Base-by-base conservation (phyloP, 2,113 vertebrate genomes). In the Dipodomys ordii region DNA sequence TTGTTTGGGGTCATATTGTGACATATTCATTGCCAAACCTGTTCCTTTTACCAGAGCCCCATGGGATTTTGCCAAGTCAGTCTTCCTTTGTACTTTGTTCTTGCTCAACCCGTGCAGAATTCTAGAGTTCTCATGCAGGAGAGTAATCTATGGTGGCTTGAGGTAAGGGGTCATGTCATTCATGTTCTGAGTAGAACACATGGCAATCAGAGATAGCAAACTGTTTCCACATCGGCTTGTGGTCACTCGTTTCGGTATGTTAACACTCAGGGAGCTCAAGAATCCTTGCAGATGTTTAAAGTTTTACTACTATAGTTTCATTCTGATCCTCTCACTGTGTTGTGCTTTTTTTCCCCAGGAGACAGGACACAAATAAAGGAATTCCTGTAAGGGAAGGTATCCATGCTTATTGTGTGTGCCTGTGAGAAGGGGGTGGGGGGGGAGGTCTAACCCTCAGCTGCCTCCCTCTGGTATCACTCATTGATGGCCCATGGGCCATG, bases 11-110 rank as follows among this genome's bases (percentile, higher is more conserved):
- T 96, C 94, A 97, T 27, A 46, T 78, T 68, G 87, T 96, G 95
- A 97, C 93, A 95, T 81, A 96, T 79, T 93, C 65, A 93, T 97
- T 97, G 92, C 96, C 82, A 97, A 97, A 97, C 81, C 60, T 91
- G 74, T 86, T 89, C 65, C 53, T 96, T 97, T 84, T n/a, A 44
- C 76, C 39, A 88, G 79, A 72, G 83, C 91, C 88, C 32, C 60
- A 16, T 73, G 67, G 46, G 83, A 88, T 84, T 92, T 87, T 94
- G 96, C 83, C 92, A 95, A 94, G 83, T 96, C 96, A 96, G 91
- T 96, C 87, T 69, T 96, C 65, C 78, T 94, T 87, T 92, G 77
- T 84, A 81, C 77, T 94, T 94, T 13, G 53, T 57, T 96, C 89
- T 96, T 96, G 97, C 95, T 95, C 83, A 97, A 97, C 20, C 4